Conservation (phyloP, 2,888 invertebrate species). For the Argyresthia albistria region DNA sequence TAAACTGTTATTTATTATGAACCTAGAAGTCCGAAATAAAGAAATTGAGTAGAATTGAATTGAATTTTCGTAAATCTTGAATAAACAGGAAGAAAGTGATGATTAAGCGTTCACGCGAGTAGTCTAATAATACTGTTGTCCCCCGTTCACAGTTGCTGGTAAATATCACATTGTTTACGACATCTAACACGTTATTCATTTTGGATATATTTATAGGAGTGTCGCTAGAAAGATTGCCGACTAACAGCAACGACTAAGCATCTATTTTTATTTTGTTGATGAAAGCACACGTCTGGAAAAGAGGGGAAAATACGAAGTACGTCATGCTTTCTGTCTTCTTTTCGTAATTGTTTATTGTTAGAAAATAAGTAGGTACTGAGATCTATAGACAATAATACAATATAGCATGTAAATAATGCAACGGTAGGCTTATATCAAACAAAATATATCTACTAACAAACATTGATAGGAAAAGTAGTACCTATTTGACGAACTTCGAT, state of each 20-base stretch:
- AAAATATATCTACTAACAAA: no score
- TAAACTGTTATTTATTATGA: no score
- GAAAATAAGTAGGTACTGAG: no score
- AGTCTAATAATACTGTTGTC: neutral
- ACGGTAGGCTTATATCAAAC: no score
- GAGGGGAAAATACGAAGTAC: neutral
- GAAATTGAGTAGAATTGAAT: neutral
- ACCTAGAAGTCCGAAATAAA: no score
- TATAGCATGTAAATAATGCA: no score
- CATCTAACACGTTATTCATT: neutral
- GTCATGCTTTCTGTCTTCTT: neutral
- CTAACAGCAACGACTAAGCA: neutral
- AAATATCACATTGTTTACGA: conserved; percentile 10
- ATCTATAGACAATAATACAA: no score
- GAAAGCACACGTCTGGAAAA: neutral
- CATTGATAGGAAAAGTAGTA: no score
- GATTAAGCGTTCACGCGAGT: neutral
- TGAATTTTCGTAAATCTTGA: neutral
- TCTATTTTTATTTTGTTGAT: neutral
- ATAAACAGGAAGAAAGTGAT: neutral
- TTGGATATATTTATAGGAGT: no score
- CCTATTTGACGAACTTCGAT: no score
- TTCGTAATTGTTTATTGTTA: no score
- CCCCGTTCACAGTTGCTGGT: conserved; percentile 8
- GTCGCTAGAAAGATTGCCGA: neutral